Evolutionary conservation across 2,888 invertebrate species (phyloP), one percentile per base, ranked within the genome.

Genomic region (Geotrupes spiniger): DNA sequence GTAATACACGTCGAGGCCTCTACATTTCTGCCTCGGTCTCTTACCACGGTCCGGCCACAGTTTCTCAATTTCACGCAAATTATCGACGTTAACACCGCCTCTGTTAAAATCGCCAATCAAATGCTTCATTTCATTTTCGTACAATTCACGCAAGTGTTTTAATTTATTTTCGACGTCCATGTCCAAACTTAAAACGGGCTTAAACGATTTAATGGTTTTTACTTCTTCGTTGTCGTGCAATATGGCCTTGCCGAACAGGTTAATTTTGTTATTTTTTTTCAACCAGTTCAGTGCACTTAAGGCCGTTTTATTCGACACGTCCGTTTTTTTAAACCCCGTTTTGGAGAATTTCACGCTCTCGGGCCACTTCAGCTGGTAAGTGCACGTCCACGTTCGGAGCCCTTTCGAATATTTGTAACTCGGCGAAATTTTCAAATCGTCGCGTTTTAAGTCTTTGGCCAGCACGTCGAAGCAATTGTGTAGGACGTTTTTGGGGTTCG

Each of bases 281-380:
- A 85, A 65, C 78, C 80, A 83, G 11, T 75, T 69, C 0, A 85
- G 63, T 0, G 77, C 79, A 62, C 76, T 75, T 0, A 70, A 58
- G 0, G 82, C 77, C n/a, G 80, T 79, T 56, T 75, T 74, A 31
- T 74, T 71, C 0, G 77, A 74, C 1, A 84, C 81, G 26, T 71
- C 69, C 1, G 73, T 71, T 70, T 84, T 85, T 29, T 76, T 78
- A 54, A 65, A 53, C 6, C 74, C 77, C 52, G 66, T 66, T 69
- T 74, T 69, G 57, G 76, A 73, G 71, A 85, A 80, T 54, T 76
- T 75, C 5, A 69, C 68, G 40, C 75, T 69, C 57, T 76, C 75
- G 0, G 85, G 84, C 84, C 84, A 85, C 26, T 70, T 63, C 52
- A 84, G 68, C 1, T 68, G 59, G 49, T 80, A 80, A 9, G 70